Percentiles rank a stretch among this genome's conserved stretches.
These are phyloP conservation scores for Mesorhabditis belari DNA, from an alignment of 2,888 invertebrate genomes.

Conservation along the genomic window DNA sequence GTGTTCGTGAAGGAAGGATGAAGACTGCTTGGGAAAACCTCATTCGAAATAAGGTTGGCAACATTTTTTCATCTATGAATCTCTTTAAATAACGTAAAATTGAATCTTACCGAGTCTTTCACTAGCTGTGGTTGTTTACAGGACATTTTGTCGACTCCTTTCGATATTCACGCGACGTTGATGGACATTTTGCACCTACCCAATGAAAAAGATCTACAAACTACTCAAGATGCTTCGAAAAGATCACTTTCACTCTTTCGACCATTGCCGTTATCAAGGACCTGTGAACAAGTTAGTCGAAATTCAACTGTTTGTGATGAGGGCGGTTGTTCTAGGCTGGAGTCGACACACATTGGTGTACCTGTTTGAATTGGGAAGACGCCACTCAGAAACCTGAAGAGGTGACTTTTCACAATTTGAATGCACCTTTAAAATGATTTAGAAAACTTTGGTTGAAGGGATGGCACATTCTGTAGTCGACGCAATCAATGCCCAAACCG, in stretches of 20 bases:
- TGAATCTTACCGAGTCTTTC: neutral
- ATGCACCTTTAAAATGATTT: neutral
- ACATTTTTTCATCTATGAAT: neutral
- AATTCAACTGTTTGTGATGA: constrained; percentile 15
- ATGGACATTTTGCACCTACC: constrained; percentile 63
- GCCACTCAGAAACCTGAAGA: neutral
- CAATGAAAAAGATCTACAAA: constrained; percentile 8
- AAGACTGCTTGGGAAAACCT: constrained; percentile 28
- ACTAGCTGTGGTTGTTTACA: constrained; percentile 58
- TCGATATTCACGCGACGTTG: constrained; percentile 78
- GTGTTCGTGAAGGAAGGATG: constrained; percentile 17
- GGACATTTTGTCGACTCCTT: constrained; percentile 71
- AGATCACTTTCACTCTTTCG: constrained; percentile 41
- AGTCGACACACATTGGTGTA: neutral
- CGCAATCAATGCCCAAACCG: constrained; percentile 12
- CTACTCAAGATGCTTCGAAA: constrained; percentile 1
- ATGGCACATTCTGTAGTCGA: constrained; percentile 13
- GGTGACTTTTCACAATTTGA: neutral
- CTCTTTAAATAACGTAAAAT: neutral
- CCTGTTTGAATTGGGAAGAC: neutral
- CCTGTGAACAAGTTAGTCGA: constrained; percentile 28
- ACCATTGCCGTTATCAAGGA: constrained; percentile 27
- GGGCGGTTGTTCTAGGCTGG: neutral
- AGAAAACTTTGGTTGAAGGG: neutral
- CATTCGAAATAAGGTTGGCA: constrained; percentile 26